Evolutionary conservation across 2,888 invertebrate genomes (phyloP).

Genomic region (Erynnis tages): DNA sequence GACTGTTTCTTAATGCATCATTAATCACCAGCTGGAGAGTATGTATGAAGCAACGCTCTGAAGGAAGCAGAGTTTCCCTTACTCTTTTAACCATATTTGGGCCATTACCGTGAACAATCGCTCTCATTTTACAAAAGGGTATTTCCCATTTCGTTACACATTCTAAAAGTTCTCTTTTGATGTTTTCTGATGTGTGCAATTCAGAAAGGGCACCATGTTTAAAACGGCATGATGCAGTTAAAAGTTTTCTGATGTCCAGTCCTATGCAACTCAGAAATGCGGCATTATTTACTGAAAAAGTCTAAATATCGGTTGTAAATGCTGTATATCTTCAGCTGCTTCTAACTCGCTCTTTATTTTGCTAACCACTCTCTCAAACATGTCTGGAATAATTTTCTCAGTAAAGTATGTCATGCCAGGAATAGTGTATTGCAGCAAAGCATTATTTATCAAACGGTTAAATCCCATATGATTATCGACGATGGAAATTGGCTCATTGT

Average conservation of each 20-base stretch:
- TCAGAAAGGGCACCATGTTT: constrained; percentile 34
- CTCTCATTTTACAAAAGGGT: neutral
- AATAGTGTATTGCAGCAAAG: constrained; percentile 33
- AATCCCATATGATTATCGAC: constrained; percentile 42
- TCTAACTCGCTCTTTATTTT: neutral
- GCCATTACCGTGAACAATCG: constrained; percentile 34
- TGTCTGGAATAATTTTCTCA: constrained; percentile 22
- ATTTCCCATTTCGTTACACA: neutral
- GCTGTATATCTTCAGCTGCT: neutral
- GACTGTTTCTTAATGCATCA: constrained; percentile 39
- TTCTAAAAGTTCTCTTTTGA: neutral
- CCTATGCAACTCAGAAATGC: constrained; percentile 34
- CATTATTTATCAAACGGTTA: constrained; percentile 37
- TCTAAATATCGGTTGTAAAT: constrained; percentile 5
- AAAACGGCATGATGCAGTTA: constrained; percentile 36
- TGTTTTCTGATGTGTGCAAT: neutral
- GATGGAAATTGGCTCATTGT: constrained; percentile 35
- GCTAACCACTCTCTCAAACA: neutral
- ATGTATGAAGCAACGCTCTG: constrained; percentile 41
- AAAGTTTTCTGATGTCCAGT: constrained; percentile 38
- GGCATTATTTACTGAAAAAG: constrained; percentile 13
- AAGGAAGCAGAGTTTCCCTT: constrained; percentile 36
- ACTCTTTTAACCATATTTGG: constrained; percentile 41
- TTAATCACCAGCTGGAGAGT: constrained; percentile 36
- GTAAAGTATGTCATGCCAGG: constrained; percentile 35